These are phyloP conservation scores for Drosophila nasuta DNA, from an alignment of 1,140 invertebrate species.

Conservation along the genomic window DNA sequence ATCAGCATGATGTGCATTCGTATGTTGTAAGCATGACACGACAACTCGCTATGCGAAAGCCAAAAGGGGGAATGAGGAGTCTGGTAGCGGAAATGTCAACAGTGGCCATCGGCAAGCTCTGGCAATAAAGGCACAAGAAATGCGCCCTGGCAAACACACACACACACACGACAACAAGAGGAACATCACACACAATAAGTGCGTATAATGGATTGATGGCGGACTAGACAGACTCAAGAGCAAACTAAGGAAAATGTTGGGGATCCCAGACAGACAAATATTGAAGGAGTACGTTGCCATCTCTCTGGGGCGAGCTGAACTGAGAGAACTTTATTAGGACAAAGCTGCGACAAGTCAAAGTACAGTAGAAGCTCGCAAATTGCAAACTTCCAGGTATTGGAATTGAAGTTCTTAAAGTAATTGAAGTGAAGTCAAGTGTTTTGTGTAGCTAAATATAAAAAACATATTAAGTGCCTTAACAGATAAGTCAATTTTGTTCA, in stretches of 20 bases:
- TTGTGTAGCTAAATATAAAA: too few relatives aligned
- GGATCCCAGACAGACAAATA: not conserved
- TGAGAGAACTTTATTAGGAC: constrained; percentile 15
- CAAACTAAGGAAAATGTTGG: constrained; percentile 9
- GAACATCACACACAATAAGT: constrained; percentile 33
- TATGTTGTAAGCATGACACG: constrained; percentile 50
- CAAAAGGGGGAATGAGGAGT: not conserved
- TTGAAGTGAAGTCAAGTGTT: too few relatives aligned
- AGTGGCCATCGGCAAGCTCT: constrained; percentile 37
- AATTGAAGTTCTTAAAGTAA: too few relatives aligned
- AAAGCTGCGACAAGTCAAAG: not conserved
- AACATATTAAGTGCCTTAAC: too few relatives aligned
- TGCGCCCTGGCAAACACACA: not conserved
- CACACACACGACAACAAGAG: too few relatives aligned
- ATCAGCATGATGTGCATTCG: constrained; percentile 52
- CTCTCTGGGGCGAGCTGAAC: too few relatives aligned
- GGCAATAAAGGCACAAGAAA: constrained; percentile 40
- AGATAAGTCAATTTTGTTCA: too few relatives aligned
- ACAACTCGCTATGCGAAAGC: constrained; percentile 2
- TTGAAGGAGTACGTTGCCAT: not conserved
- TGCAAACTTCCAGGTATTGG: too few relatives aligned
- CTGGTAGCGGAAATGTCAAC: constrained; percentile 56
- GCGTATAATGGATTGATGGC: constrained; percentile 46
- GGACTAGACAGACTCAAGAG: constrained; percentile 10
- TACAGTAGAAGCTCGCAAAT: not conserved